Percentiles rank a stretch among this genome's conserved stretches.
phyloP scores from a whole-genome alignment of 2,797 vertebrate genomes.

The Tragopan temminckii region DNA sequence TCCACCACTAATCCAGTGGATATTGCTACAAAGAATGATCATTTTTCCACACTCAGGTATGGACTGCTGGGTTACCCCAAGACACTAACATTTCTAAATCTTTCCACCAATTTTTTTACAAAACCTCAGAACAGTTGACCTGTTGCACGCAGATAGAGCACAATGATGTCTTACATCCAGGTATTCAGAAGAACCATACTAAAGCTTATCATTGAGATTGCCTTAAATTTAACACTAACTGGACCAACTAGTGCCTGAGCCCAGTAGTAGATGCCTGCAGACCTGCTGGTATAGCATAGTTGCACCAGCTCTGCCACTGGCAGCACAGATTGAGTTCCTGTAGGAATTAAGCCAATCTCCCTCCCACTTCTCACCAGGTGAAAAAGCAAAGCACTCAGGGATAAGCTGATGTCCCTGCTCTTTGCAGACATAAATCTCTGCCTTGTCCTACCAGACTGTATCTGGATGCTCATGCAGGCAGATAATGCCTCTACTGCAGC shows the following conservation, averaged over 20 bases:
- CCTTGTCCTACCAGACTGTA: constrained; percentile 25
- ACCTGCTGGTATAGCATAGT: not conserved
- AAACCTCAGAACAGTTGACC: not conserved
- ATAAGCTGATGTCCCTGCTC: not conserved
- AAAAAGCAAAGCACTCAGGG: not conserved
- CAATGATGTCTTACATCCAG: not conserved
- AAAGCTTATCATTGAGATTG: not conserved
- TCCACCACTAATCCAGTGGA: not conserved
- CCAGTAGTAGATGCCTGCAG: not conserved
- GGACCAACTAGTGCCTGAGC: too few relatives aligned
- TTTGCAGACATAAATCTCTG: not conserved
- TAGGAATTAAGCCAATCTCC: not conserved
- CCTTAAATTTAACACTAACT: not conserved
- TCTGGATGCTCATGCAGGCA: constrained; percentile 26
- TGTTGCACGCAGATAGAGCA: not conserved
- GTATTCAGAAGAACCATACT: not conserved
- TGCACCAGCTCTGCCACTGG: not conserved
- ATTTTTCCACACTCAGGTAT: not conserved
- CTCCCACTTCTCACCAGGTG: not conserved
- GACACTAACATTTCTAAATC: not conserved
- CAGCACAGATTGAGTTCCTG: not conserved
- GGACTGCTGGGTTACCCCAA: not conserved
- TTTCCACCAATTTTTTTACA: not conserved
- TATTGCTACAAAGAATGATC: not conserved
- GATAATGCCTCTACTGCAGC: constrained; percentile 51